A percentile compares a stretch with the other conserved stretches of the same genome.
Evolutionary conservation across 2,888 invertebrate species (phyloP).

Genomic region (Lysandra coridon): DNA sequence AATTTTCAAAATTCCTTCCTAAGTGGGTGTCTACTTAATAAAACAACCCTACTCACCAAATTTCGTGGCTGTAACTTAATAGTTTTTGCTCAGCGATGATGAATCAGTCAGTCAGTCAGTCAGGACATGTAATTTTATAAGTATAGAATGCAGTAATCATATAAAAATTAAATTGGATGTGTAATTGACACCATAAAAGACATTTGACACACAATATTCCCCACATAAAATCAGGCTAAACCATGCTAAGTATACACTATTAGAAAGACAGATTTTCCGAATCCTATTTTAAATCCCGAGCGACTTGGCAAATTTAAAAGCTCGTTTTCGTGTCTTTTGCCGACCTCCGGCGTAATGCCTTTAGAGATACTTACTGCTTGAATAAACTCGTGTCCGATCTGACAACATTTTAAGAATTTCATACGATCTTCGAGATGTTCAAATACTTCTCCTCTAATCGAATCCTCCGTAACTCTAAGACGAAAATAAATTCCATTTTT

Average conservation of each 20-base stretch:
- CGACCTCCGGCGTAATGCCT: constrained; percentile 44
- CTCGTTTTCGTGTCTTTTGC: constrained; percentile 49
- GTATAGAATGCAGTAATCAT: no score
- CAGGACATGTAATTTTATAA: no score
- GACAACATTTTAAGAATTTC: constrained; percentile 41
- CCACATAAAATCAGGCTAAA: background rate
- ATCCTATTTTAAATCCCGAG: constrained; percentile 43
- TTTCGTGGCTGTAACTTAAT: no score
- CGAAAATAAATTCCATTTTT: constrained; percentile 18
- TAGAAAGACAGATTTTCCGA: constrained; percentile 15
- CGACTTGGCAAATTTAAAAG: constrained; percentile 50
- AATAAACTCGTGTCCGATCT: constrained; percentile 50
- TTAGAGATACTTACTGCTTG: constrained; percentile 48
- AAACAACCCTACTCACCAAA: no score
- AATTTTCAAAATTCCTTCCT: no score
- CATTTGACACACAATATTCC: background rate
- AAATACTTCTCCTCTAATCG: constrained; percentile 21
- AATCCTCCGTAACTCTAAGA: constrained; percentile 14
- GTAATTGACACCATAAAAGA: background rate
- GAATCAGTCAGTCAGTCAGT: no score
- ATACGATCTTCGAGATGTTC: constrained; percentile 23
- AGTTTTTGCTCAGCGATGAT: no score
- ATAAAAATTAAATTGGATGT: background rate
- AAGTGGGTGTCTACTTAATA: no score
- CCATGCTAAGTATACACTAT: background rate